Base-by-base conservation (phyloP, 2,113 vertebrate genomes). In the Sinosuthora webbiana region DNA sequence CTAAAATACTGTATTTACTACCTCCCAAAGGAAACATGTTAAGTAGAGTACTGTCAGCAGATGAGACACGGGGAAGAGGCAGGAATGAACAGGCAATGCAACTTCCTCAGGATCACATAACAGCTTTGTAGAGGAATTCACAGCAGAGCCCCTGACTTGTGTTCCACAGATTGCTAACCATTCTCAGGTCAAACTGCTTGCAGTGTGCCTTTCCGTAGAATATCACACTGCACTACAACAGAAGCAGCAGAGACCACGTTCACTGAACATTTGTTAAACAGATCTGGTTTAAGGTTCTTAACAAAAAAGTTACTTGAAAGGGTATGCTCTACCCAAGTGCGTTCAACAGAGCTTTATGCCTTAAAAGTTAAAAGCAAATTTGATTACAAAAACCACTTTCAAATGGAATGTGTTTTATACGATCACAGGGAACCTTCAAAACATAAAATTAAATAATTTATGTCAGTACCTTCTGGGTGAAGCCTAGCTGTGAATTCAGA, bases 31-130 rank as follows among this genome's bases (percentile, higher is more conserved):
- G 87, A 88, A 95, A 70, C 55, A 78, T 1, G 52, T 92, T 93
- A 95, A 96, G 70, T 50, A 89, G 90, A 71, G 30, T 47, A 93
- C 78, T 94, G 87, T 91, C 89, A 93, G 91, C 89, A 82, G 81
- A 91, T 57, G 78, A 67, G 87, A 31, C 50, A 33, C 0, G 2
- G 70, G 81, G n/a, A 93, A 94, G 87, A 84, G 73, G 65, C 67
- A 89, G 93, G 87, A 95, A 96, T 91, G 79, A 87, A 64, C 53
- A 87, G 52, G 94, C 87, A 95, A 56, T 4, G 8, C 0, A 3
- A 90, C 93, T 97, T 97, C 93, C 93, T 93, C 68, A 44, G 93
- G 95, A 95, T 97, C 95, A 97, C 82, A 64, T 95, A 95, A 93
- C 92, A 94, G 91, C 74, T 80, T 74, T 9, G 1, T 70, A 59